Evolutionary conservation across 2,113 vertebrate species (phyloP).

Genomic region (Tringa solitaria): DNA sequence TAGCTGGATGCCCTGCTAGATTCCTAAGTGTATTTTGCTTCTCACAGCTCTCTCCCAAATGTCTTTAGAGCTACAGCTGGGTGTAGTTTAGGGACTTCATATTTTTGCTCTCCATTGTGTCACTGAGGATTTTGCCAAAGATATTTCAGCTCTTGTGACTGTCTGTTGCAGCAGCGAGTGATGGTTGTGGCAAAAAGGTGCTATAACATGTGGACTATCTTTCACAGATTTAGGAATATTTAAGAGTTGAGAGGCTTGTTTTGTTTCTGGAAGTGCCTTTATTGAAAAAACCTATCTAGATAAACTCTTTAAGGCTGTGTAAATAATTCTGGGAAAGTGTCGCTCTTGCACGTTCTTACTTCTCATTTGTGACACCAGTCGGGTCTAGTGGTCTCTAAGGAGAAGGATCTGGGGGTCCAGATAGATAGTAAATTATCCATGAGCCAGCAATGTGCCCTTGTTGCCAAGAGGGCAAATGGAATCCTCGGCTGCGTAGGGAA

Average conservation of each 20-base stretch:
- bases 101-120: not conserved
- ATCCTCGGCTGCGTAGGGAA: too few species aligned
- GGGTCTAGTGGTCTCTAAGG: not conserved
- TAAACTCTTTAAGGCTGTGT: not conserved
- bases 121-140: not conserved
- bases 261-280: not conserved
- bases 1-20: not conserved
- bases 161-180: not conserved
- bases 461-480: too few species aligned
- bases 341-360: not conserved
- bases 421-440: too few species aligned
- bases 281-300: not conserved
- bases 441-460: too few species aligned
- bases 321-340: not conserved
- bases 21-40: not conserved
- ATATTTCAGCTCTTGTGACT: not conserved
- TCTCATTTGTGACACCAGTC: not conserved
- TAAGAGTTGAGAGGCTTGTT: not conserved
- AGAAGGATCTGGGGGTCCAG: too few species aligned
- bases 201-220: not conserved
- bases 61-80: not conserved
- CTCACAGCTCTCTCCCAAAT: not conserved
- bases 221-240: not conserved
- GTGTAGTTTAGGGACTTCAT: not conserved
- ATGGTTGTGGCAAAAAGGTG: not conserved